Conservation (phyloP, 2,113 vertebrate species). For the Scolopax mira region DNA sequence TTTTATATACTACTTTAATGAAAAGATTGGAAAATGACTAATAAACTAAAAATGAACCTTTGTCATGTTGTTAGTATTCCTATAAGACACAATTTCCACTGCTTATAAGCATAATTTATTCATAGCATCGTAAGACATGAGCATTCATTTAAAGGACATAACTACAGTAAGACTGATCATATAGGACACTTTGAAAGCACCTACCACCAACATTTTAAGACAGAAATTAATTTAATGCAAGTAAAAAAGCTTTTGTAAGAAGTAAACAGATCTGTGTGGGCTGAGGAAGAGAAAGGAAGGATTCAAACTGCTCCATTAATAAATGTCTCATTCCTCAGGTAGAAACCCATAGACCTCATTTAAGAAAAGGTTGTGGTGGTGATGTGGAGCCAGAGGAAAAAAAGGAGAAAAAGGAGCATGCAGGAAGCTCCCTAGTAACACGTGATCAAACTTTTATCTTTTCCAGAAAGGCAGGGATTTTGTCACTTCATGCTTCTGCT, state of each 20-base stretch:
- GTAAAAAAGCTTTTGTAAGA: background rate
- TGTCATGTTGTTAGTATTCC: background rate
- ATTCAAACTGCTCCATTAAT: background rate
- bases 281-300: background rate
- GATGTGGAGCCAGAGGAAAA: background rate
- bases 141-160: background rate
- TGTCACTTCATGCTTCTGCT: background rate
- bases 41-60: background rate
- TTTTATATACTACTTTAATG: background rate
- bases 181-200: background rate
- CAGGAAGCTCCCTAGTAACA: background rate
- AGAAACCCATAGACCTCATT: background rate
- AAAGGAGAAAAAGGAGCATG: background rate
- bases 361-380: background rate
- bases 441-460: background rate
- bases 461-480: background rate
- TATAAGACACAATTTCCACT: background rate
- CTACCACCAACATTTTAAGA: background rate
- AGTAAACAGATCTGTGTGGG: background rate
- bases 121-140: rapidly evolving
- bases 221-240: background rate
- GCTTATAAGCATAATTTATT: background rate
- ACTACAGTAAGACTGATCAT: background rate
- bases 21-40: background rate
- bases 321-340: background rate